These are phyloP conservation scores for Aphidius gifuensis DNA, from an alignment of 1,140 invertebrate species.

Conservation along the genomic window DNA sequence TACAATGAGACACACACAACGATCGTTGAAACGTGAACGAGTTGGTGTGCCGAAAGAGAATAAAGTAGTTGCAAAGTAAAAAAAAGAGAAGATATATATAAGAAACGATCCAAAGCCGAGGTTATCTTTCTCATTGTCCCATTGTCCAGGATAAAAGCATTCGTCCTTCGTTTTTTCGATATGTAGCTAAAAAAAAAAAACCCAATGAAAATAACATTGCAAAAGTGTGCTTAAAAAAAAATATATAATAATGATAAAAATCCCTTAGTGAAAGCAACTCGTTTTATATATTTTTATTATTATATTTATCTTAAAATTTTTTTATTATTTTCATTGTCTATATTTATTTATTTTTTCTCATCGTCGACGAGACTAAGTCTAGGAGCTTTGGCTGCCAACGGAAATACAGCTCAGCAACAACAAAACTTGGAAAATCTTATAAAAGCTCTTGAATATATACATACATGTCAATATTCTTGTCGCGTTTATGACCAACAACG, in stretches of 20 bases:
- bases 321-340: not conserved
- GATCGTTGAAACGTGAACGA: conserved; percentile 5
- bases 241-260: conserved; percentile 13
- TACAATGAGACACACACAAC: conserved; percentile 10
- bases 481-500: conserved; percentile 17
- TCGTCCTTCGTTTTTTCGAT: conserved; percentile 26
- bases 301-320: not conserved
- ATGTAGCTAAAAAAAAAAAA: conserved; percentile 22
- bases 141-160: conserved; percentile 28
- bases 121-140: conserved; percentile 28
- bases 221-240: not conserved
- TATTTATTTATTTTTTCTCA: conserved; percentile 6
- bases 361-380: not conserved
- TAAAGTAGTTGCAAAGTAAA: conserved; percentile 5
- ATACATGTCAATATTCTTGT: conserved; percentile 2
- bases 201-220: conserved; percentile 17
- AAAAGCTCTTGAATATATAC: no score
- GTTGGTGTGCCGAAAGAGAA: not conserved
- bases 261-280: conserved; percentile 3
- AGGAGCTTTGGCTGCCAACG: no score
- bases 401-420: not conserved
- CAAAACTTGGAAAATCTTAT: conserved; percentile 3
- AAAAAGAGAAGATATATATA: conserved; percentile 10
- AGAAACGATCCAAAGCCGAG: conserved; percentile 18
- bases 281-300: conserved; percentile 2